Percentiles rank a stretch among this genome's conserved stretches.
Conservation (phyloP, 64 coral and sea anemone genomes). For the Stichodactyla mertensii region DNA sequence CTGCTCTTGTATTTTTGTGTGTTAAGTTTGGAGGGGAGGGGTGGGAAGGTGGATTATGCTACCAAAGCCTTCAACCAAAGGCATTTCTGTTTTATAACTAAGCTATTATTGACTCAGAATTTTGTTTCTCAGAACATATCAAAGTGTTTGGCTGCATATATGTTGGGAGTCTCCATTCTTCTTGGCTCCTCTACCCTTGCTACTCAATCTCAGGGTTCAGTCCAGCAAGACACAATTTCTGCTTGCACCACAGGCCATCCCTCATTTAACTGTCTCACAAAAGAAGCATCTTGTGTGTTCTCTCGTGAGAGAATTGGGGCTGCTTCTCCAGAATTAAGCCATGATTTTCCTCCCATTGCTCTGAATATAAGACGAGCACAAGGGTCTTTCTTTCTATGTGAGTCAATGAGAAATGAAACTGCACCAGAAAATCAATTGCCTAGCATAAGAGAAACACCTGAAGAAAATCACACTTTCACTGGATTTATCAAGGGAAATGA, state of each 20-base stretch:
- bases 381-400: not conserved
- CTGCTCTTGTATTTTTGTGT: no score
- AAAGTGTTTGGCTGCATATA: conserved; percentile 26
- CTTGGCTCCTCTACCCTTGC: conserved; percentile 12
- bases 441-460: not conserved
- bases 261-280: not conserved
- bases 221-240: not conserved
- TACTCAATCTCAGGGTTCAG: not conserved
- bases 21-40: no score
- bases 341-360: not conserved
- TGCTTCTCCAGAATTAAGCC: not conserved
- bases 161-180: conserved; percentile 44
- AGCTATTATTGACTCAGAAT: not conserved
- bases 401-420: not conserved
- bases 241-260: not conserved
- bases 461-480: not conserved
- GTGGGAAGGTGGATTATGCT: no score
- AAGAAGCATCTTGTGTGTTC: conserved; percentile 25
- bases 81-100: no score
- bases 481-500: not conserved
- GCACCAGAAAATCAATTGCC: not conserved
- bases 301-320: not conserved
- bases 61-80: no score
- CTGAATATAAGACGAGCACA: not conserved
- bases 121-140: conserved; percentile 18